These are phyloP conservation scores for Eurypyga helias DNA, from an alignment of 2,113 vertebrate species.

Conservation along the genomic window DNA sequence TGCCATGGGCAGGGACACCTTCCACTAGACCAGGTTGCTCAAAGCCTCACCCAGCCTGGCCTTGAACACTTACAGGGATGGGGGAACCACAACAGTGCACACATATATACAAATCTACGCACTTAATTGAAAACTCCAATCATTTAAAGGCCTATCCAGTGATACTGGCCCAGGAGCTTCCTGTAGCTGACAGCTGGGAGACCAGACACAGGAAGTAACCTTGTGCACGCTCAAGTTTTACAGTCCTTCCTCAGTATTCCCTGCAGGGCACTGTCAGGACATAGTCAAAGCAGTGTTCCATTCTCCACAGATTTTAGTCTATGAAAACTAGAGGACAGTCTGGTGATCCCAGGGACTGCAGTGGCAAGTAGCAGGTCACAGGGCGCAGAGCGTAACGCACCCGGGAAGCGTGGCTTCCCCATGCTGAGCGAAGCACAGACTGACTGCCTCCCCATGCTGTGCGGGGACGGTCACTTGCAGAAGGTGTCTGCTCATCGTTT, in stretches of 20 bases:
- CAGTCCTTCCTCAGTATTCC: neutral
- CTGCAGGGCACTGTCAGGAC: neutral
- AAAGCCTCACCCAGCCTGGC: too few relatives aligned
- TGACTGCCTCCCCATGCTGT: rapidly evolving
- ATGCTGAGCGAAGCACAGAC: too few relatives aligned
- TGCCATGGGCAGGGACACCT: too few relatives aligned
- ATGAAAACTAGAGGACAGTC: neutral
- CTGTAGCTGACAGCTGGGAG: neutral
- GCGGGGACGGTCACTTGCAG: neutral
- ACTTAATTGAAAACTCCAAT: neutral
- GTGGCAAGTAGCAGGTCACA: neutral
- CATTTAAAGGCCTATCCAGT: neutral
- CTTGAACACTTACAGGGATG: too few relatives aligned
- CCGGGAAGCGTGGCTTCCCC: neutral
- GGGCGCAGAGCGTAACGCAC: neutral
- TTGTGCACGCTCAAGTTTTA: neutral
- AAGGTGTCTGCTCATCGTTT: rapidly evolving
- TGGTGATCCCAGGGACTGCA: neutral
- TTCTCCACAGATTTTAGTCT: neutral
- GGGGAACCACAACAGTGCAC: too few relatives aligned
- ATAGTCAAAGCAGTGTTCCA: rapidly evolving
- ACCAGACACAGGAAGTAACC: neutral
- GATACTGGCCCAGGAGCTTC: neutral
- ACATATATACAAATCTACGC: neutral
- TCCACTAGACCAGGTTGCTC: too few relatives aligned